Evolutionary conservation across 2,888 invertebrate genomes (phyloP), one percentile per base, ranked within the genome.

Genomic region (Pammene aurita): DNA sequence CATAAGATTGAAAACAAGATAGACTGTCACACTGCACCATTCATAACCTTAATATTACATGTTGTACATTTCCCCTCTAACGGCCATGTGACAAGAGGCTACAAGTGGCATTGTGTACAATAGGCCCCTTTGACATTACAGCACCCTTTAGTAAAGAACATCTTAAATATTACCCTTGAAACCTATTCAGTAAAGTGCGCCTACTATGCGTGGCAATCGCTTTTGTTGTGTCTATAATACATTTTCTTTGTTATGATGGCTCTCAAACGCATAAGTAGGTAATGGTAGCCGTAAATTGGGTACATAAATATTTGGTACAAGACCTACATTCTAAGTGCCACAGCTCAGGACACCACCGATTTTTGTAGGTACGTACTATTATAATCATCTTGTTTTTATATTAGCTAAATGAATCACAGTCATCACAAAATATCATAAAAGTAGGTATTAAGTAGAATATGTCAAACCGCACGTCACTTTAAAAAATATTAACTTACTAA

Each of bases 61-160:
- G 34, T 52, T 63, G 57, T 38, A 58, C 44, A 52, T 64, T 63
- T 68, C 18, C 63, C 63, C 52, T 18, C 44, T 18, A 64, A 63
- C 50, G 44, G 52, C 18, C 52, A 61, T 67, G 35, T 35, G 38
- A 54, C 34, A 63, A 67, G 62, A 67, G 56, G n/a, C 34, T 38
- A 52, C 50, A 68, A 68, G 68, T 58, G 52, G 52, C 42, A 46
- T 68, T 52, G 38, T 18, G 14, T 11, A 64, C 57, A 68, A 68
- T 38, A 63, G 56, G 63, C 52, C 57, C 62, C 63, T 64, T 68
- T 68, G 68, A 64, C 50, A 63, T 46, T 46, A 58, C 52, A 54
- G 68, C 57, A 52, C 68, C 68, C 68, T 57, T 55, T 62, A 44
- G 63, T 44, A 58, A 38, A 18, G 56, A 50, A 42, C 62, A 50